These are phyloP conservation scores for Prionace glauca DNA, from an alignment of 2,797 vertebrate genomes.

Conservation along the genomic window DNA sequence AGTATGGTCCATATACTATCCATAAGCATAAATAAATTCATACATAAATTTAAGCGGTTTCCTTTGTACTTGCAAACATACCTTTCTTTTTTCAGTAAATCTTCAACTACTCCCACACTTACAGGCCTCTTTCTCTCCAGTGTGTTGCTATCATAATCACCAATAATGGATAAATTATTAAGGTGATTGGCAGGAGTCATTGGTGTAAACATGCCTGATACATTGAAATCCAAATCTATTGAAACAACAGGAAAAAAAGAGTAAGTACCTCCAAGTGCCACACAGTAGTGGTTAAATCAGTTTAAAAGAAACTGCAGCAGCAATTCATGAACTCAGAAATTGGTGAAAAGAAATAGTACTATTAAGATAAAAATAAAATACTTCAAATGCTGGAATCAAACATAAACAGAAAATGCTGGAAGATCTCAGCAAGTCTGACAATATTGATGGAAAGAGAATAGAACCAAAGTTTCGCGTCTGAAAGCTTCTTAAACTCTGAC, in stretches of 20 bases:
- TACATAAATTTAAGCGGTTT: background rate
- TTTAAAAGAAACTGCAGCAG: background rate
- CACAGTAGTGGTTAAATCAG: background rate
- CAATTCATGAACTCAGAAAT: too few relatives aligned
- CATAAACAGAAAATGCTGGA: too few relatives aligned
- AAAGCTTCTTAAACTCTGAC: too few relatives aligned
- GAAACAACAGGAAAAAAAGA: conserved; percentile 39
- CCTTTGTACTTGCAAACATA: conserved; percentile 49
- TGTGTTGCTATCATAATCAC: conserved; percentile 69
- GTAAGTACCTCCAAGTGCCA: background rate
- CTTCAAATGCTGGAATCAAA: too few relatives aligned
- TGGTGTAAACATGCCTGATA: conserved; percentile 80
- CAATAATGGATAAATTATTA: conserved; percentile 64
- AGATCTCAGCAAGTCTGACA: too few relatives aligned
- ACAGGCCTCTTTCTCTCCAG: conserved; percentile 83
- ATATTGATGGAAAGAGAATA: too few relatives aligned
- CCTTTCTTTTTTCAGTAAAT: conserved; percentile 81
- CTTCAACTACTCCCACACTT: conserved; percentile 83
- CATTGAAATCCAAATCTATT: conserved; percentile 91
- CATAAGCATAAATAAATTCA: background rate
- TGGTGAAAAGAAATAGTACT: background rate
- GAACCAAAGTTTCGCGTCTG: too few relatives aligned
- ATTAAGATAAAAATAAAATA: background rate
- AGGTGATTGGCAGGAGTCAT: conserved; percentile 74
- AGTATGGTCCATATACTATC: background rate